Conservation (phyloP, 2,888 invertebrate genomes). For the Maniola hyperantus region DNA sequence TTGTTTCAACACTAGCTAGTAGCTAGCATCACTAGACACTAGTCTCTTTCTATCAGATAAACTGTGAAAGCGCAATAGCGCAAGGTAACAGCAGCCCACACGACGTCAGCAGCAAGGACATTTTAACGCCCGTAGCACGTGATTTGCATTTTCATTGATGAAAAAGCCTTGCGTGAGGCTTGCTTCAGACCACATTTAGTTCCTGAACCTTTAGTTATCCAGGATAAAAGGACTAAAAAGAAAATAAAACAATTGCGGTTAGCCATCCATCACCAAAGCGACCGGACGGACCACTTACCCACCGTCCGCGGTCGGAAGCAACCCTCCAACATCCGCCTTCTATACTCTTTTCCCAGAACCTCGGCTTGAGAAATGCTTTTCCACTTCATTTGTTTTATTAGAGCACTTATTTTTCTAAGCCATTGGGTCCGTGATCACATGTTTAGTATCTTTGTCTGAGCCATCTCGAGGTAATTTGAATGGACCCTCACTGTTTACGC, state of each 20-base stretch:
- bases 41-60: too few species aligned
- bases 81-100: too few species aligned
- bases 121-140: too few species aligned
- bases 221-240: not conserved
- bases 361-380: slow-evolving; percentile 20
- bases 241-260: not conserved
- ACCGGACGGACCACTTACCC: slow-evolving; percentile 72
- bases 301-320: slow-evolving; percentile 62
- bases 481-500: not conserved
- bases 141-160: too few species aligned
- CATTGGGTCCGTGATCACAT: not conserved
- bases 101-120: too few species aligned
- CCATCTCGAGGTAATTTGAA: not conserved
- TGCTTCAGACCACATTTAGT: not conserved
- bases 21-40: too few species aligned
- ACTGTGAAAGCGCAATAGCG: too few species aligned
- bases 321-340: slow-evolving; percentile 53
- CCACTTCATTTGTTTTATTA: slow-evolving; percentile 17
- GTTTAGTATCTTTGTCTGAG: not conserved
- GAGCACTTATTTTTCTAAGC: slow-evolving; percentile 5
- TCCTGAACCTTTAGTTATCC: not conserved
- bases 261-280: slow-evolving; percentile 30
- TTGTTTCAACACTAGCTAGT: too few species aligned
- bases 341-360: slow-evolving; percentile 19
- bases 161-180: too few species aligned